Evolutionary conservation across 92 coral and sea anemone genomes (phyloP).

Genomic region (Phenganax marumi): DNA sequence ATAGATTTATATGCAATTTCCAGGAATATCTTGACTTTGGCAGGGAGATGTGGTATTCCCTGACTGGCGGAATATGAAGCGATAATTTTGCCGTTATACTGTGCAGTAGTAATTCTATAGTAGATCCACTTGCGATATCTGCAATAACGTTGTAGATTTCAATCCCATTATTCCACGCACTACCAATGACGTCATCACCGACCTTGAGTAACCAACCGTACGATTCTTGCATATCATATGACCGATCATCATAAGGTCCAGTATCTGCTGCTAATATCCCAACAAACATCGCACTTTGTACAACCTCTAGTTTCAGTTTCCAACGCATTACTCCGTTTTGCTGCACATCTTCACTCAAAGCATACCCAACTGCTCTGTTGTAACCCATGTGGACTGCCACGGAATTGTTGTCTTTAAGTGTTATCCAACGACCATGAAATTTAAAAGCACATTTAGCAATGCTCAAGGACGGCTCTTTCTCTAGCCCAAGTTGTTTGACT

Average conservation of each 20-base stretch:
- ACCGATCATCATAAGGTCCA: slow-evolving; percentile 12
- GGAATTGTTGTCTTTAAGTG: neutral
- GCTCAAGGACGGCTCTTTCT: neutral
- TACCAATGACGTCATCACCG: slow-evolving; percentile 21
- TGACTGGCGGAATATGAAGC: neutral
- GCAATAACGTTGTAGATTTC: slow-evolving; percentile 1
- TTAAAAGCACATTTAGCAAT: neutral
- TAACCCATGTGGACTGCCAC: neutral
- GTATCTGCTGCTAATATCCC: slow-evolving; percentile 6
- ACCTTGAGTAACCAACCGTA: slow-evolving; percentile 21
- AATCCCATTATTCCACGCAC: slow-evolving; percentile 4
- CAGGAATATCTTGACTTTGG: neutral
- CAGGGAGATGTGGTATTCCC: slow-evolving; percentile 1
- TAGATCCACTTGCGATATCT: neutral
- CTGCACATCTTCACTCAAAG: slow-evolving; percentile 4
- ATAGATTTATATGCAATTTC: slow-evolving; percentile 7
- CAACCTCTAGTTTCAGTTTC: neutral
- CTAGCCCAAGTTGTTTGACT: slow-evolving; percentile 8
- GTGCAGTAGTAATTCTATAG: neutral
- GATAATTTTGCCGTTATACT: neutral
- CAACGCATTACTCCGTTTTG: slow-evolving; percentile 5
- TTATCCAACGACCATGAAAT: slow-evolving; percentile 3
- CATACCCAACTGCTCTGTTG: slow-evolving; percentile 6
- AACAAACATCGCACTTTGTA: slow-evolving; percentile 11
- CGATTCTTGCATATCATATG: slow-evolving; percentile 13